These are phyloP conservation scores for Nylanderia fulva DNA, from an alignment of 1,140 invertebrate species.

Conservation along the genomic window DNA sequence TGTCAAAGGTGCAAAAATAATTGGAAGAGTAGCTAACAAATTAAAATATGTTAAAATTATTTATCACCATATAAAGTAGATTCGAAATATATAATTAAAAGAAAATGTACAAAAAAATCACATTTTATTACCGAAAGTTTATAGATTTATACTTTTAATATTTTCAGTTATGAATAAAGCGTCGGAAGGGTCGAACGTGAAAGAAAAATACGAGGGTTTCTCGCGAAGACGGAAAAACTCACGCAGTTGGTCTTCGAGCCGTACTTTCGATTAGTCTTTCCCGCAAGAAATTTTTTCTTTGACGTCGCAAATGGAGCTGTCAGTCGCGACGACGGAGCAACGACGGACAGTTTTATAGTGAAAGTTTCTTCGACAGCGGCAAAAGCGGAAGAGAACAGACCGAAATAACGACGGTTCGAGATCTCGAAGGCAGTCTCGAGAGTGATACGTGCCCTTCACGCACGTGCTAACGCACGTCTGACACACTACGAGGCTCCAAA, in stretches of 20 bases:
- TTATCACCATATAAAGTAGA: not conserved
- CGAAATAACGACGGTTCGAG: constrained; percentile 32
- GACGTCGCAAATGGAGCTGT: constrained; percentile 58
- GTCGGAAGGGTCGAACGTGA: not conserved
- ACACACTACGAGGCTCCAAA: constrained; percentile 10
- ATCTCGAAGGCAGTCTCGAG: constrained; percentile 31
- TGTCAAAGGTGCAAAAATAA: not conserved
- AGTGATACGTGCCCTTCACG: not conserved
- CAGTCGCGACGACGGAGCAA: constrained; percentile 40
- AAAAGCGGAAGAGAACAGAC: constrained; percentile 24
- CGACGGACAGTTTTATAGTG: constrained; percentile 61
- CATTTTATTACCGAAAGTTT: not conserved
- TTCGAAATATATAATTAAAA: not conserved
- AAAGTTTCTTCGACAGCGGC: constrained; percentile 60
- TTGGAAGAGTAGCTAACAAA: not conserved
- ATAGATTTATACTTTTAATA: not conserved
- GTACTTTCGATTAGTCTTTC: constrained; percentile 57
- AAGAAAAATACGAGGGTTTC: not conserved
- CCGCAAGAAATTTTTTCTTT: constrained; percentile 42
- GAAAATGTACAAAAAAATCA: not conserved
- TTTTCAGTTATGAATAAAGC: not conserved
- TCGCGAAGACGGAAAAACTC: constrained; percentile 23
- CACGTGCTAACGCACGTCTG: constrained; percentile 30
- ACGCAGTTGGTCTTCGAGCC: constrained; percentile 14
- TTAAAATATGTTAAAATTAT: not conserved